Evolutionary conservation across 1,140 invertebrate genomes (phyloP), one percentile per base, ranked within the genome.

Genomic region (Brachionus asplanchnoidis): DNA sequence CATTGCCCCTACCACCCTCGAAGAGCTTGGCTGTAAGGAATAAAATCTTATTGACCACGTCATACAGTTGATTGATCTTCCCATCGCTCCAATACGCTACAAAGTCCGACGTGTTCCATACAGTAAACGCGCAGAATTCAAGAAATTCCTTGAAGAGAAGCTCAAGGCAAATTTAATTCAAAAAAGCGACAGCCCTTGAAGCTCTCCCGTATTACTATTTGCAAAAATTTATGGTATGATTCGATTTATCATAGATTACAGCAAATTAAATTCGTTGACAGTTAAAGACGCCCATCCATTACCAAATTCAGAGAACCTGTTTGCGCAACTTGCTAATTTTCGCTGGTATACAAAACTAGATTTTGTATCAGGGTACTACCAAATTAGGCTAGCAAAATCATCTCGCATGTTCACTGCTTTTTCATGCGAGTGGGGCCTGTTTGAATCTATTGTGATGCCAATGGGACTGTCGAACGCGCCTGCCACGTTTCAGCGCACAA

Each of bases 361-460:
- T 60, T 60, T 14, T 20, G 2, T 60, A 17, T 53, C 46, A 2
- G 28, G 28, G 44, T 9, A 46, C 44, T 46, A 46, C 44, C 44
- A 46, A 46, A 46, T 46, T 46, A 46, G 44, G 5, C 44, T 46
- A 2, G 44, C 2, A 46, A 3, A 1, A 46, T 1, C 44, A 46
- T 46, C 44, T 46, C 44, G 44, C 44, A 46, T 2, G 5, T 4
- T 46, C 44, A 46, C 44, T 2, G 44, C 44, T 46, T 46, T 46
- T 6, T 17, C 17, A 60, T 36, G 32, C 56, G 14, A 82, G 14
- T 28, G 79, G 79, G 7, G 79, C 32, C 44, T 82, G 50, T 12
- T 82, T 60, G 11, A 65, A 65, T n/a, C 26, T 26, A 20, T 12
- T 92, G 23, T 46, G 44, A 46, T 46, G 44, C 44, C 44, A 14